Evolutionary conservation across 2,888 invertebrate species (phyloP), one percentile per base, ranked within the genome.

Genomic region (Xestoiulus laeticollis): DNA sequence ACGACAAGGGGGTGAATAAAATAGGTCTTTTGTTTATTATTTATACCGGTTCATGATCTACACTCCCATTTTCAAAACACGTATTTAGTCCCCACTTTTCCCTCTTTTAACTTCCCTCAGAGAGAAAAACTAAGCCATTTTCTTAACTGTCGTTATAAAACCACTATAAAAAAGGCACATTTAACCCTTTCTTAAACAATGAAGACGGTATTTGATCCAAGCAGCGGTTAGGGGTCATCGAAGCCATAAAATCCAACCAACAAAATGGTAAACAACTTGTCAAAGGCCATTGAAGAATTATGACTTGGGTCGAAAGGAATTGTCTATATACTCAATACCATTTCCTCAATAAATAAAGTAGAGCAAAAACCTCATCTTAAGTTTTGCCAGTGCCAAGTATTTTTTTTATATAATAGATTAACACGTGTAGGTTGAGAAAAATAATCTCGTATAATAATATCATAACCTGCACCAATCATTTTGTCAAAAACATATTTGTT

Each of bases 201-300:
- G 59, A 68, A 68, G 59, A 68, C 22, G 59, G 22, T 22, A 6
- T 68, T 59, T n/a, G 19, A n/a, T n/a, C 19, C 48, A 48, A 12
- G 48, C 14, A 16, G 48, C 48, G 48, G 48, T 48, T 19, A 14
- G 38, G 59, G 59, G 59, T 59, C 59, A 59, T 59, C 59, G 59
- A 59, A 4, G 59, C 6, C n/a, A 59, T 59, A 59, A 59, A 59
- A 59, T 59, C n/a, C 59, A 19, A 12, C 48, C n/a, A 59, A n/a
- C 19, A 59, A n/a, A n/a, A 59, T n/a, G 59, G 59, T 68, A 68
- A 68, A 68, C 59, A 68, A 68, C 22, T 19, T 68, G 59, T 68
- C 59, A 68, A 68, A 68, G 19, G 22, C 19, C 59, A 59, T 22
- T 10, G 22, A 10, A 68, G 22, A 68, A 19, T 68, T 26, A 68